Percentiles rank a stretch among this genome's conserved stretches.
Evolutionary conservation across 2,888 invertebrate species (phyloP).

Genomic region (Caenorhabditis angaria): DNA sequence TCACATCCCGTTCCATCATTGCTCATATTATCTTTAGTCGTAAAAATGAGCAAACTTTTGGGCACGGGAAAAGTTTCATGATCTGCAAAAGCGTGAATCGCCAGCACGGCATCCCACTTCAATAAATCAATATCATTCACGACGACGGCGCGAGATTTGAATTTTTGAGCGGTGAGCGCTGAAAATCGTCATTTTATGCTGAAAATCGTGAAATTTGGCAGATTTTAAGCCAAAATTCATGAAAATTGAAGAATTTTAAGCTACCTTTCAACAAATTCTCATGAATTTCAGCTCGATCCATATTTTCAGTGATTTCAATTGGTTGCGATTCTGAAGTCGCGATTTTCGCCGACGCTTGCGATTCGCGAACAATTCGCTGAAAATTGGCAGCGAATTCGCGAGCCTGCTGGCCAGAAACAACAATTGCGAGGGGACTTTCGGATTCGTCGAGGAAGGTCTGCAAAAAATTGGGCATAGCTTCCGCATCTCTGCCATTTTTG

Average conservation of each 20-base stretch:
- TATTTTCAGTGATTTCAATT: constrained; percentile 9
- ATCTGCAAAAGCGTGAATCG: constrained; percentile 48
- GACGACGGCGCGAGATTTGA: constrained; percentile 13
- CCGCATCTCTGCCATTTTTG: no score
- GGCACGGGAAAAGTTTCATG: constrained; percentile 38
- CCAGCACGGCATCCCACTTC: constrained; percentile 46
- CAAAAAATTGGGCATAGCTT: no score
- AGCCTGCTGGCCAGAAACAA: neutral
- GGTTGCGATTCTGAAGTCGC: neutral
- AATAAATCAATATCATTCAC: constrained; percentile 34
- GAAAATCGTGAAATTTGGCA: no score
- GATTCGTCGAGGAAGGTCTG: neutral
- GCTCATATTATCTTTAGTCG: constrained; percentile 18
- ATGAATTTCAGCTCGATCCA: constrained; percentile 31
- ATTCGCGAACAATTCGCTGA: neutral
- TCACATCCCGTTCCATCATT: constrained; percentile 17
- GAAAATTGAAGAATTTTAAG: no score
- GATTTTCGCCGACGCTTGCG: neutral
- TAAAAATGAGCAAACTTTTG: constrained; percentile 31
- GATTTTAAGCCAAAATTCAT: constrained; percentile 3
- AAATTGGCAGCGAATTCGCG: neutral
- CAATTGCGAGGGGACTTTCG: neutral
- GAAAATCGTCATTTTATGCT: constrained; percentile 7
- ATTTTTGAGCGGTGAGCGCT: no score
- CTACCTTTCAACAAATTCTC: constrained; percentile 9